Evolutionary conservation across 2,888 invertebrate species (phyloP).

Genomic region (Chloroclysta siterata): DNA sequence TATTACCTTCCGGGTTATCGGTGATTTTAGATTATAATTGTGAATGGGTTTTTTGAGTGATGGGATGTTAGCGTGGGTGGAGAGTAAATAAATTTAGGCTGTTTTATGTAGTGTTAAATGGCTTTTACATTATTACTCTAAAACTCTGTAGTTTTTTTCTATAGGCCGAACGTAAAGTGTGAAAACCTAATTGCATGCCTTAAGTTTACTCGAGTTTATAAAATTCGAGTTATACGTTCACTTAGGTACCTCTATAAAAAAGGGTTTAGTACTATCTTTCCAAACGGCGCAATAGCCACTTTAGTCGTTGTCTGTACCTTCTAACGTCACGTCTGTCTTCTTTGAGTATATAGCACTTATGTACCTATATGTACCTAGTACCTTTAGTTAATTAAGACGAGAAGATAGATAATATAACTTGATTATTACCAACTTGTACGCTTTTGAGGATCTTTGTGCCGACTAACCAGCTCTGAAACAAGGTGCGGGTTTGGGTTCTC

Average conservation of each 20-base stretch:
- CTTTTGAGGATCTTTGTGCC: not conserved
- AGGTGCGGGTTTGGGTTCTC: too few species aligned
- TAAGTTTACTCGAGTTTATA: too few species aligned
- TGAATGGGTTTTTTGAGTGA: conserved; percentile 4
- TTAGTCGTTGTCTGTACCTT: not conserved
- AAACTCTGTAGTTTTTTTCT: too few species aligned
- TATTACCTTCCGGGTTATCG: conserved; percentile 28
- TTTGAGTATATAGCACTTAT: not conserved
- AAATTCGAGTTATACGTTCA: too few species aligned
- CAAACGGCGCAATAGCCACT: not conserved
- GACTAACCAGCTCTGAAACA: too few species aligned
- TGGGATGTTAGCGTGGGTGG: conserved; percentile 11
- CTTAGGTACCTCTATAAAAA: too few species aligned
- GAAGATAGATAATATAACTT: not conserved
- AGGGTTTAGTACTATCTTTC: not conserved
- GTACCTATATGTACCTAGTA: not conserved
- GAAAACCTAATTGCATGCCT: too few species aligned
- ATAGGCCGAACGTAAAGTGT: too few species aligned
- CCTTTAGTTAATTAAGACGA: not conserved
- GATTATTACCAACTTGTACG: not conserved
- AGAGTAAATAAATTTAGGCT: conserved; percentile 2
- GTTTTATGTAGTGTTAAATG: not conserved
- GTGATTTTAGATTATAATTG: conserved; percentile 18
- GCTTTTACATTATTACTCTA: not conserved
- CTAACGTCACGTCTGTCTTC: not conserved